Base-by-base conservation (phyloP, 2,888 invertebrate species). In the Ecdyonurus torrentis region DNA sequence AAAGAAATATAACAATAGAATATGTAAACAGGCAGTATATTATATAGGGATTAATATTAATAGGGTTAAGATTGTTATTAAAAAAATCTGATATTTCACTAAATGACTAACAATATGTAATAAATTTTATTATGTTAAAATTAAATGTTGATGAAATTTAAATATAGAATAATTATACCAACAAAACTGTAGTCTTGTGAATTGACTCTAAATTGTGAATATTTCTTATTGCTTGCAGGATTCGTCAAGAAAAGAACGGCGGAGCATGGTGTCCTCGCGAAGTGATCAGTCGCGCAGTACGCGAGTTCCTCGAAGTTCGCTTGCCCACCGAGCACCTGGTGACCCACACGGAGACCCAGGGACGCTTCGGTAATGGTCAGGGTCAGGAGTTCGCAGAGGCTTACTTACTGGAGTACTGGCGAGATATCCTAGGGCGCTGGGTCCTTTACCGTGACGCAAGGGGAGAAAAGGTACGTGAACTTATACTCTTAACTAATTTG, bases 221-320 rank as follows among this genome's bases (percentile, higher is more conserved):
- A 10, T 59, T 62, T 65, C 65, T 58, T 64, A 65, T 64, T 69
- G 67, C 67, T 75, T 74, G 58, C 79, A 93, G 93, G 73, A 84
- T 93, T 67, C 82, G 91, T 7, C 86, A 87, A 61, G 93, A 93
- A 72, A 83, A 85, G 68, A 87, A 88, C 66, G 91, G 92, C 1
- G 94, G 94, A 0, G 93, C 94, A 0, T 94, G 94, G 94, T 94
- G 94, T 75, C 93, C 94, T 7, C 86, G 87, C 70, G 85, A 85
- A 1, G 83, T 87, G 70, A 89, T 91, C 68, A 82, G 84, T 68
- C 82, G 84, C 62, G 82, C 83, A 63, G 83, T 87, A 64, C 83
- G 87, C 18, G 92, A 94, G 73, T 93, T 84, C 74, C 78, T 94
- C 60, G 90, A 94, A 74, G 82, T 90, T 61, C 86, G 92, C 71